Evolutionary conservation across 2,113 vertebrate species (phyloP).

Genomic region (Galbula dea): DNA sequence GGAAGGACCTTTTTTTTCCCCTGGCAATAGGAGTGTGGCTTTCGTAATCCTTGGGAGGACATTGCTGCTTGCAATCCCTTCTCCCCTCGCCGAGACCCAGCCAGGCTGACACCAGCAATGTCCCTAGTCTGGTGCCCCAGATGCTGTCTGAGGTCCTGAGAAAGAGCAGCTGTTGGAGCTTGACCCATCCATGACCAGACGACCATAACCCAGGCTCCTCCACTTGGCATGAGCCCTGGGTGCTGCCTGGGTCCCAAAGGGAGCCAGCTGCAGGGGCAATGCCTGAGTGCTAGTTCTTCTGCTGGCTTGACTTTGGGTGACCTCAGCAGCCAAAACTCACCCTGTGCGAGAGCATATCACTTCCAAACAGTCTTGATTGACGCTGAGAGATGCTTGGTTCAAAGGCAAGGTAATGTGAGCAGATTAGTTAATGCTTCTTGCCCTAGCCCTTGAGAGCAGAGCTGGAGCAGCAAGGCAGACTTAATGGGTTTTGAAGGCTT

Average conservation of each 20-base stretch:
- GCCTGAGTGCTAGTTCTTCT: neutral
- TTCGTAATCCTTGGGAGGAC: neutral
- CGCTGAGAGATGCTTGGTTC: neutral
- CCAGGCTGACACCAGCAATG: neutral
- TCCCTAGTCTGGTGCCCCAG: neutral
- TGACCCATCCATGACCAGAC: neutral
- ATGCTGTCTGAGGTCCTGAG: neutral
- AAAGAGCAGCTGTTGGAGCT: neutral
- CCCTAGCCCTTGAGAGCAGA: slow-evolving; percentile 47
- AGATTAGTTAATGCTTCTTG: slow-evolving; percentile 51
- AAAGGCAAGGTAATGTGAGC: slow-evolving; percentile 57
- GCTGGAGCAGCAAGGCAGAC: slow-evolving; percentile 15
- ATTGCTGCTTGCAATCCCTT: neutral
- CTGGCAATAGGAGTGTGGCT: neutral
- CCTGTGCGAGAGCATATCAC: rapidly evolving
- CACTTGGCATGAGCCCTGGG: neutral
- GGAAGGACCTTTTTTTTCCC: neutral
- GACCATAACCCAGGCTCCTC: rapidly evolving
- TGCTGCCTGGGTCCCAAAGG: neutral
- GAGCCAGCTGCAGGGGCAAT: rapidly evolving
- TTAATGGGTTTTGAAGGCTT: slow-evolving; percentile 65
- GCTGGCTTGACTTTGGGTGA: neutral
- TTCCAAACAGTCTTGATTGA: slow-evolving; percentile 30
- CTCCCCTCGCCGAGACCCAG: rapidly evolving
- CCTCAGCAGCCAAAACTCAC: neutral